These are phyloP conservation scores for Gambusia yucatana DNA, from an alignment of 2,797 vertebrate species.

Conservation along the genomic window DNA sequence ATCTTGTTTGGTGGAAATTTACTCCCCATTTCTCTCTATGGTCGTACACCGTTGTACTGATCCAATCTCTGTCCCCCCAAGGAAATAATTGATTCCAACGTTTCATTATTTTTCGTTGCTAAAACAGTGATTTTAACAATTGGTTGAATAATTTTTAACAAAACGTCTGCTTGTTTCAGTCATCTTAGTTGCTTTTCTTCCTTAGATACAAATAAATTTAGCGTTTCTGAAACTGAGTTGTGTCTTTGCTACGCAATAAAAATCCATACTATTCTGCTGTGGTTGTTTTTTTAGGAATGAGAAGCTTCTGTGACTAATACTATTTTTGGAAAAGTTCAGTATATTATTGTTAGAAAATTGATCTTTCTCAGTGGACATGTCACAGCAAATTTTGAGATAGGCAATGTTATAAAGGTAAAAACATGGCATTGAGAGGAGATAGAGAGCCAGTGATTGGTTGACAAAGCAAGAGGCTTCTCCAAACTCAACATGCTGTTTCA, in stretches of 20 bases:
- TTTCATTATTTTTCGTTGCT: not conserved
- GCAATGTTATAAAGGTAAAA: not conserved
- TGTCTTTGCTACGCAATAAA: not conserved
- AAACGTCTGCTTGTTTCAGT: not conserved
- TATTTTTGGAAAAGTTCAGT: not conserved
- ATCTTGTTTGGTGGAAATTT: too few species aligned
- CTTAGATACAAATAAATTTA: not conserved
- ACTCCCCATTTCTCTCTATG: too few species aligned
- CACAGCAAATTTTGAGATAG: not conserved
- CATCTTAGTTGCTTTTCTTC: too few species aligned
- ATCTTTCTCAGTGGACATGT: not conserved
- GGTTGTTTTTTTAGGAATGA: not conserved
- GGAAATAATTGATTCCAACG: not conserved
- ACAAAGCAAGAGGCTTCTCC: not conserved
- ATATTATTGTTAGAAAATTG: not conserved
- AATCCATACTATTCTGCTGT: not conserved
- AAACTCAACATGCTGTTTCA: conserved; percentile 5
- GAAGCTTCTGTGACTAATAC: not conserved
- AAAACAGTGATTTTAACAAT: not conserved
- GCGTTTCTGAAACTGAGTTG: not conserved
- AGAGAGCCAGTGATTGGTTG: not conserved
- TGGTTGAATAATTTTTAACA: not conserved
- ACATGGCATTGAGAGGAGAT: not conserved
- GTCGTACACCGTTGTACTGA: not conserved
- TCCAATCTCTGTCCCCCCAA: not conserved